A percentile compares a stretch with the other conserved stretches of the same genome.
These are phyloP conservation scores for Apis florea DNA, from an alignment of 1,140 invertebrate genomes.

Conservation along the genomic window DNA sequence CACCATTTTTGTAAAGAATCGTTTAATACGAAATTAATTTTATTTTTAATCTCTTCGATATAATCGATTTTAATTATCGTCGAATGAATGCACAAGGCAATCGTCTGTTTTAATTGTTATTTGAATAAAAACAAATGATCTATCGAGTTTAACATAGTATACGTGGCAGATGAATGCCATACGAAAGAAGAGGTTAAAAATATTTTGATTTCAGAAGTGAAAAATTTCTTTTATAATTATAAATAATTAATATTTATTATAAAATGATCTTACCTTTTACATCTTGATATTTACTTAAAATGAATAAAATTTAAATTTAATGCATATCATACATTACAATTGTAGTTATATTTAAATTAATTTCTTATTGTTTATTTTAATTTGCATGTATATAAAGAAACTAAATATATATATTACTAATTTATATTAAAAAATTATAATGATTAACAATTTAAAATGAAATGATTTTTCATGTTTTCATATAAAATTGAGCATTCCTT, in stretches of 20 bases:
- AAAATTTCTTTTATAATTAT: not conserved
- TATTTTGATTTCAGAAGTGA: too few relatives aligned
- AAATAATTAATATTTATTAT: not conserved
- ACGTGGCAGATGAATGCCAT: too few relatives aligned
- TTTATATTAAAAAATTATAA: not conserved
- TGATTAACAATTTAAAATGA: constrained; percentile 6
- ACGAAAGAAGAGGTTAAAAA: too few relatives aligned
- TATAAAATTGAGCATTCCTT: not conserved
- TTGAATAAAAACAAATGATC: too few relatives aligned
- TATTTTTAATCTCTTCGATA: not conserved
- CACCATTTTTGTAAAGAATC: not conserved
- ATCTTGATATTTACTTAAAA: not conserved
- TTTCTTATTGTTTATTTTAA: not conserved
- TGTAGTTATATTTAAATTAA: not conserved
- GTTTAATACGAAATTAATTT: not conserved
- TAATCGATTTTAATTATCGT: too few relatives aligned
- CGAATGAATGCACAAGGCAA: too few relatives aligned
- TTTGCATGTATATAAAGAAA: not conserved
- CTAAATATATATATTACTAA: not conserved
- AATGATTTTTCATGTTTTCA: constrained; percentile 4
- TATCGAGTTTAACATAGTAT: too few relatives aligned
- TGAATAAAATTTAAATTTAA: not conserved
- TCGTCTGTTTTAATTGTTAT: too few relatives aligned
- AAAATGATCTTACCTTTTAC: not conserved
- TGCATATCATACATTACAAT: not conserved